Base-by-base conservation (phyloP, 2,113 vertebrate species). In the Psephotus haematonotus region DNA sequence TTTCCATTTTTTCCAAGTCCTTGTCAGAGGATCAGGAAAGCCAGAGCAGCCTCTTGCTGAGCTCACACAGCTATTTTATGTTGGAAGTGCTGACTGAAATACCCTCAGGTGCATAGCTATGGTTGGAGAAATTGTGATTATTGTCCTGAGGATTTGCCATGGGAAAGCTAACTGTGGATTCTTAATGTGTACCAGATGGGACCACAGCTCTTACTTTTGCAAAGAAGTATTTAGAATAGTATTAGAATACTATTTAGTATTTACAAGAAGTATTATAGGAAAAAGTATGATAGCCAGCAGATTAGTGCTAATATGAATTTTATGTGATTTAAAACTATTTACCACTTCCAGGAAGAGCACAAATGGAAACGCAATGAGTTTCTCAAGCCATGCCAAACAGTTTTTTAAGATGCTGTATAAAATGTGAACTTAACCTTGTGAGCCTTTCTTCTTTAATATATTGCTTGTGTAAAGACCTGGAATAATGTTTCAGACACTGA, bases 131-230 rank as follows among this genome's bases (percentile, higher is more conserved):
- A 95, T 28, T 46, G 63, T 95, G 82, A 77, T 76, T 89, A 69
- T 81, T 96, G 27, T 91, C 95, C 64, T 77, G 50, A 94, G 39
- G 33, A 84, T 37, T 92, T 92, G 88, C 81, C 80, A 64, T 47
- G 52, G 88, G 90, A 75, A 95, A 92, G 72, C 33, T 89, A 94
- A 87, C 80, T 64, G 57, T 57, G 28, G 80, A 70, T 63, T 92
- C 72, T 83, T 95, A 93, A 93, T 88, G 46, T 65, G 65, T 57
- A 83, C 92, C 97, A 97, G 94, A 96, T 97, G 96, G 78, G 86
- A 78, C 67, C 81, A 62, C 0, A 1, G 41, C 67, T 84, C 52
- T 87, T 86, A 57, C 9, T 50, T 86, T 82, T 55, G n/a, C 41
- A 68, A 37, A 46, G 25, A 71, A 89, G 16, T 78, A 86, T 69